Conservation (phyloP, 2,113 vertebrate species). For the Salvelinus alpinus region DNA sequence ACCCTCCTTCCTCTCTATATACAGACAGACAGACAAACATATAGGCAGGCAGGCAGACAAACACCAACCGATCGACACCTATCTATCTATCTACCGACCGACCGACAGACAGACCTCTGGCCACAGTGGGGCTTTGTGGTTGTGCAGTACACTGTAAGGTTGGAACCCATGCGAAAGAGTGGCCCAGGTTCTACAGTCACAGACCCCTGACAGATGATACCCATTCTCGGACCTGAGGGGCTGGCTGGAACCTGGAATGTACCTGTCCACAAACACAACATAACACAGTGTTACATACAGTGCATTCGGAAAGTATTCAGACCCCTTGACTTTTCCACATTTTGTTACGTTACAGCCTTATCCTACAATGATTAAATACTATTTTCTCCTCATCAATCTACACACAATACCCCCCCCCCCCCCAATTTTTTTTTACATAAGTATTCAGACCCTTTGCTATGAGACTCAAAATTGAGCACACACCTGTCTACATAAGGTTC, state of each 20-base stretch:
- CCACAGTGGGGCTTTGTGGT: conserved; percentile 22
- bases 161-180: conserved; percentile 64
- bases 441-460: no score
- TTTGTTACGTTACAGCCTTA: no score
- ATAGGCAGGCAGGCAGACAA: neutral
- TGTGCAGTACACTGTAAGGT: conserved; percentile 67
- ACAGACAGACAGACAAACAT: neutral
- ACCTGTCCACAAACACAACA: conserved; percentile 17
- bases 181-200: conserved; percentile 55
- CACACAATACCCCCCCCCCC: no score
- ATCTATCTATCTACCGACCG: no score
- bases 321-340: no score
- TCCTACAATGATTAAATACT: no score
- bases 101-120: neutral
- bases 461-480: no score
- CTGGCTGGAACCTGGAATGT: conserved; percentile 22
- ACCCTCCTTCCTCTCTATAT: neutral
- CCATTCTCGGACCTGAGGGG: neutral
- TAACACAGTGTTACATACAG: neutral
- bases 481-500: no score
- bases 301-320: neutral
- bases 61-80: neutral
- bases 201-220: conserved; percentile 36
- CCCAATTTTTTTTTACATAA: no score
- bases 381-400: no score